Evolutionary conservation across 2,113 vertebrate species (phyloP).

Genomic region (Delphinapterus leucas): DNA sequence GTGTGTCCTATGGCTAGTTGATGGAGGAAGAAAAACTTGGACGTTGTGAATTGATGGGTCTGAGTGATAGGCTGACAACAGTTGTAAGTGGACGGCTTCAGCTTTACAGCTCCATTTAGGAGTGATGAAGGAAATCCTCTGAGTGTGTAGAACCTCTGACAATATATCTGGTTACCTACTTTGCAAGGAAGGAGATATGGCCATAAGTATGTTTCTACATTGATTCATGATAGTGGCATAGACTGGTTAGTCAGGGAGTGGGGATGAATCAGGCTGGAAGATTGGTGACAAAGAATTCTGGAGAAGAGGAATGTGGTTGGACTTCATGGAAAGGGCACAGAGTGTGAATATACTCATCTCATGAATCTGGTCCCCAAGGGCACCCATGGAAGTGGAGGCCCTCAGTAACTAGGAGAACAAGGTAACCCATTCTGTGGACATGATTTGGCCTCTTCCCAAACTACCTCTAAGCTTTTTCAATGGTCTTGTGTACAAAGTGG

Average conservation of each 20-base stretch:
- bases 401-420: background rate
- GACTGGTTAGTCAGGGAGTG: background rate
- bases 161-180: background rate
- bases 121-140: background rate
- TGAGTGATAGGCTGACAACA: background rate
- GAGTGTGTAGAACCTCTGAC: background rate
- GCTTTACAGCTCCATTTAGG: background rate
- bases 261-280: background rate
- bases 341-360: background rate
- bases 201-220: background rate
- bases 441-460: background rate
- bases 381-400: background rate
- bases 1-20: background rate
- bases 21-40: background rate
- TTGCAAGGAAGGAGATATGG: background rate
- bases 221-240: background rate
- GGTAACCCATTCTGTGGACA: background rate
- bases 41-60: background rate
- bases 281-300: background rate
- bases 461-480: background rate
- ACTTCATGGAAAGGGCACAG: background rate
- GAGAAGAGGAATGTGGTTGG: background rate
- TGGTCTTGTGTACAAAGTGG: background rate
- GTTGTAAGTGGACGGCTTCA: background rate
- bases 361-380: background rate